phyloP scores from a whole-genome alignment of 2,888 invertebrate species.

The Diogma glabrata region DNA sequence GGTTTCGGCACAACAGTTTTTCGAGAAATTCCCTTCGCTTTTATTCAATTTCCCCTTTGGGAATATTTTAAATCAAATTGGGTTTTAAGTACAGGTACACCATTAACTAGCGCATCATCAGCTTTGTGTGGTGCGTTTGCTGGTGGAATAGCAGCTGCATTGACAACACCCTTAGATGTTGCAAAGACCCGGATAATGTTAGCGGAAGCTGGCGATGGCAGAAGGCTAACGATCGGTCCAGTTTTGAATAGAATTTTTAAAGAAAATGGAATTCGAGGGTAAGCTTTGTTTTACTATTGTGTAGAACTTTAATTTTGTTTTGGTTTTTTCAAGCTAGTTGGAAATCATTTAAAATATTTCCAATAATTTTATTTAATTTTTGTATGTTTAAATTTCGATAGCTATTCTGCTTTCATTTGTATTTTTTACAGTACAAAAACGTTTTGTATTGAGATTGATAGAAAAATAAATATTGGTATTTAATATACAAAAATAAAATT shows the following conservation, averaged over 20 bases:
- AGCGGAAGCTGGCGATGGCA: conserved; percentile 44
- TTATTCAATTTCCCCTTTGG: conserved; percentile 94
- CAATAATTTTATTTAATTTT: too few species aligned
- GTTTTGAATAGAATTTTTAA: conserved; percentile 48
- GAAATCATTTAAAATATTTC: too few species aligned
- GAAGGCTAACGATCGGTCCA: conserved; percentile 38
- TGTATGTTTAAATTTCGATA: too few species aligned
- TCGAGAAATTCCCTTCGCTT: conserved; percentile 86
- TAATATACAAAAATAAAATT: too few species aligned
- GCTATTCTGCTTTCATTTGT: too few species aligned
- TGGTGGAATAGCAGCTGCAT: conserved; percentile 74
- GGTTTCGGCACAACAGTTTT: conserved; percentile 67
- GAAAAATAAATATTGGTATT: too few species aligned
- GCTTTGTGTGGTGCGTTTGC: conserved; percentile 78
- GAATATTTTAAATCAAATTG: conserved; percentile 69
- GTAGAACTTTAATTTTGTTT: too few species aligned
- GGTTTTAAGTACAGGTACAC: conserved; percentile 30
- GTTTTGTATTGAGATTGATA: too few species aligned
- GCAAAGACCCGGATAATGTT: conserved; percentile 97
- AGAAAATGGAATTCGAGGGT: conserved; percentile 61
- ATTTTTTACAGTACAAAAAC: too few species aligned
- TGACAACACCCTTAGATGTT: conserved; percentile 93
- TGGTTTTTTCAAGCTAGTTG: too few species aligned
- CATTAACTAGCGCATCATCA: conserved; percentile 51
- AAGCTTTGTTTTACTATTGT: too few species aligned